Evolutionary conservation across 2,113 vertebrate genomes (phyloP), one percentile per base, ranked within the genome.

Genomic region (Terrapene triunguis): DNA sequence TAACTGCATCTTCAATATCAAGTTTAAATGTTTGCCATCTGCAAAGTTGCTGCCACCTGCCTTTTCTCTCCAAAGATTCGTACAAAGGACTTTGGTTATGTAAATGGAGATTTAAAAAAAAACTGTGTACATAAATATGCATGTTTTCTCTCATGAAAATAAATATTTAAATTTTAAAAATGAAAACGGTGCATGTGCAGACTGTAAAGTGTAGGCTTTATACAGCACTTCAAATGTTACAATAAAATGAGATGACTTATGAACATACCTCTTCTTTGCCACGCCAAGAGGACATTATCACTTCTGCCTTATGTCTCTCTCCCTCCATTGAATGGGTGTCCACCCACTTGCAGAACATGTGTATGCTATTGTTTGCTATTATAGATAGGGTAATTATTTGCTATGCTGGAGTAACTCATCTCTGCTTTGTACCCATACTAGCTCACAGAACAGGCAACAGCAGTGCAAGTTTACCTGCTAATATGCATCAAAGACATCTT

Each of bases 81-180:
- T 96, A 81, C 96, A 93, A 92, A 96, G 78, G 93, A 97, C 59
- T 95, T 95, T 96, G 96, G 78, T 97, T 89, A 88, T 97, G 93
- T 98, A 97, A 97, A 95, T 96, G 89, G 84, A 91, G 96, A 95
- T 95, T 89, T 44, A 92, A 78, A 94, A 4, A 4, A 25, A 96
- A 95, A 89, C 82, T 2, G 21, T 97, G 79, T 98, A 96, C 54
- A 85, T 95, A 93, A 93, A 85, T 96, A 96, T 97, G 97, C 98
- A 98, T 98, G 97, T 96, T 97, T 96, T 97, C 86, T 92, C 14
- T 96, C 84, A 79, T 95, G 87, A 86, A 97, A 96, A 54, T 29
- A 87, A 92, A 95, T 87, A 97, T 98, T 98, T 97, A 97, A 97
- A 94, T 93, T 82, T 96, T 95, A 82, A 93, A 89, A 90, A 91